phyloP scores from a whole-genome alignment of 2,888 invertebrate species.

The Hecatera dysodea region DNA sequence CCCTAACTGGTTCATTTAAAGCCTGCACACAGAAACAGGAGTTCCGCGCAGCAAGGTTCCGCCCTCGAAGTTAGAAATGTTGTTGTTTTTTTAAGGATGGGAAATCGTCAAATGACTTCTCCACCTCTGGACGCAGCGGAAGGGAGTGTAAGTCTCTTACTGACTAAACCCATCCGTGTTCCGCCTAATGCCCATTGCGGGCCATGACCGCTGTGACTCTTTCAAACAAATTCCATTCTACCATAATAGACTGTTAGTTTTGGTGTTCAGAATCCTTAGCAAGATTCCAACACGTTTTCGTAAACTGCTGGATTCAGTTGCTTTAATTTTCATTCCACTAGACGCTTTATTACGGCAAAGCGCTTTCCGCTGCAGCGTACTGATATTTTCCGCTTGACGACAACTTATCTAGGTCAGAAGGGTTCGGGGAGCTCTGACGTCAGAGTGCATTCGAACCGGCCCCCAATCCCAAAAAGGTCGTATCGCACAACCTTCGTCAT shows the following conservation, averaged over 20 bases:
- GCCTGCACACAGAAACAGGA: no score
- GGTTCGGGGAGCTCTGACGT: constrained; percentile 82
- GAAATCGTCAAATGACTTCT: no score
- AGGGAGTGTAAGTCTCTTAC: no score
- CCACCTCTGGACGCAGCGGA: no score
- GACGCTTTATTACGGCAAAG: constrained; percentile 50
- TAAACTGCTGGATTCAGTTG: constrained; percentile 49
- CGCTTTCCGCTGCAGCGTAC: constrained; percentile 60
- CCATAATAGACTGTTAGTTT: neutral
- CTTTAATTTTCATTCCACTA: constrained; percentile 41
- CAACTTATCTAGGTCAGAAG: constrained; percentile 83
- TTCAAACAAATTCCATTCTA: no score
- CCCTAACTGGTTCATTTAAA: no score
- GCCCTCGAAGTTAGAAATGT: no score
- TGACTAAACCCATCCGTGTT: no score
- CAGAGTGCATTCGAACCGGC: constrained; percentile 79
- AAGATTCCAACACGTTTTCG: neutral
- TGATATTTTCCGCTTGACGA: constrained; percentile 81
- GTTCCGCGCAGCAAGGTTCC: no score
- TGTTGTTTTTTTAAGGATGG: no score
- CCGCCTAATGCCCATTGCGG: no score
- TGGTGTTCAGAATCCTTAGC: neutral
- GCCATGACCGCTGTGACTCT: no score
- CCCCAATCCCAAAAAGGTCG: constrained; percentile 66
- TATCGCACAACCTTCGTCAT: constrained; percentile 42